Evolutionary conservation across 2,113 vertebrate species (phyloP).

Genomic region (Cacatua alba): DNA sequence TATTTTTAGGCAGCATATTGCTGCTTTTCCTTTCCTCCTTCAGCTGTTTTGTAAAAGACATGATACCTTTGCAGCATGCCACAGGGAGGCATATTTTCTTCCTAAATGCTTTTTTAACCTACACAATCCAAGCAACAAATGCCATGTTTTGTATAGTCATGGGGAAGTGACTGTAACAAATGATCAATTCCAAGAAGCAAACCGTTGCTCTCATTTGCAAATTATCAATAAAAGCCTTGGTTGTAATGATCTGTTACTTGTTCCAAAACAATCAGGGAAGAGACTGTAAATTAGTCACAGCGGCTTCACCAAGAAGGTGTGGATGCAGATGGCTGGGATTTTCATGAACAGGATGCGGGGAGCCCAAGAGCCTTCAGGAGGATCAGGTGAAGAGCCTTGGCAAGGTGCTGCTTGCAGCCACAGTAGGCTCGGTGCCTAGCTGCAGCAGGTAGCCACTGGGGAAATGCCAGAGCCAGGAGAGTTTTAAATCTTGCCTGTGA

Average conservation of each 20-base stretch:
- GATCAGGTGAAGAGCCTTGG: not conserved
- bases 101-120: not conserved
- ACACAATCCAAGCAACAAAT: not conserved
- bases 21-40: not conserved
- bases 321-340: not conserved
- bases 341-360: accelerated
- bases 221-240: not conserved
- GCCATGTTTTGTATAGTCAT: not conserved
- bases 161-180: not conserved
- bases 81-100: not conserved
- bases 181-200: not conserved
- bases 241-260: not conserved
- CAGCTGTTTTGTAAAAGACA: not conserved
- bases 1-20: not conserved
- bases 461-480: not conserved
- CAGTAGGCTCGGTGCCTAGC: not conserved
- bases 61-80: not conserved
- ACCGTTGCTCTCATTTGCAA: not conserved
- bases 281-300: not conserved
- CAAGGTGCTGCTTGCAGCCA: not conserved
- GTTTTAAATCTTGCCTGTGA: not conserved
- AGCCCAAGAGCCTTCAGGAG: not conserved
- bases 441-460: not conserved
- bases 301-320: accelerated
- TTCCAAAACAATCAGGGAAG: not conserved